Evolutionary conservation across 2,113 vertebrate species (phyloP).

Genomic region (Centropus unirufus): DNA sequence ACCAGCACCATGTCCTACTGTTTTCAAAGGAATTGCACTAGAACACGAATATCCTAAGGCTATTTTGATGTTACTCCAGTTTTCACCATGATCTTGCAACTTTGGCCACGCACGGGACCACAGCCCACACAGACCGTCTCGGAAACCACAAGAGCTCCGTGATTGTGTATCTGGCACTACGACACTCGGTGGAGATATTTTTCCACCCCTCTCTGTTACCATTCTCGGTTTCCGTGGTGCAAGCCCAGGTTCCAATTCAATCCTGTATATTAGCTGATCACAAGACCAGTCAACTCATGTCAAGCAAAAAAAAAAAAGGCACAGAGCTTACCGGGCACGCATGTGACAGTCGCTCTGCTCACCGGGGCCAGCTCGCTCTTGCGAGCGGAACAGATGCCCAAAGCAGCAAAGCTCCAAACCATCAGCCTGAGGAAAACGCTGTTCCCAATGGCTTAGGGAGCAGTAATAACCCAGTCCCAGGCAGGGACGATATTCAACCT

Average conservation of each 20-base stretch:
- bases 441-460: background rate
- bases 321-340: background rate
- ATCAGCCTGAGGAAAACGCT: background rate
- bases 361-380: background rate
- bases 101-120: background rate
- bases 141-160: background rate
- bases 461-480: accelerated
- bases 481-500: background rate
- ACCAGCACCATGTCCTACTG: background rate
- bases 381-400: background rate
- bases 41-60: background rate
- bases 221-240: background rate
- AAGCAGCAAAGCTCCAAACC: background rate
- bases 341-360: background rate
- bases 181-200: background rate
- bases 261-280: background rate
- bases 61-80: background rate
- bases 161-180: accelerated
- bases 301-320: background rate
- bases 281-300: slow-evolving; percentile 4
- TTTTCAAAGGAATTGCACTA: background rate
- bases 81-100: background rate
- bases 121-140: accelerated
- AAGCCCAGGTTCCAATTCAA: background rate
- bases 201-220: background rate